Evolutionary conservation across 2,113 vertebrate species (phyloP), one percentile per base, ranked within the genome.

Genomic region (Oreocharis arfaki): DNA sequence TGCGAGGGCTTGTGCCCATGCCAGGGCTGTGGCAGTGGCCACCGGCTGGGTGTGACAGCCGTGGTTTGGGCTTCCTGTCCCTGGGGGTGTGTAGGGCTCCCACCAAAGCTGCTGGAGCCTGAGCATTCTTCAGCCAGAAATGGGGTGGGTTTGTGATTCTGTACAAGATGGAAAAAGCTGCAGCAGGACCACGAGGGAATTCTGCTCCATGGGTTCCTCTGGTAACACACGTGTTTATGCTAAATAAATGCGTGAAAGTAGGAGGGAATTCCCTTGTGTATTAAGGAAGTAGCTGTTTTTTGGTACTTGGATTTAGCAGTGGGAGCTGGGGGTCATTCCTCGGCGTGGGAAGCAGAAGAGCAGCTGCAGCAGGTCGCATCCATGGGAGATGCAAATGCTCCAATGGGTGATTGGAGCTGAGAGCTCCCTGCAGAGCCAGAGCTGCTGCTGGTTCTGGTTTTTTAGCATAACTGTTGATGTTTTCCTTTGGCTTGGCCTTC

Each of bases 1-100:
- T 60, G 13, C 0, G 1, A 39, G 59, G n/a, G 15, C 4, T 24
- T 4, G 3, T 68, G n/a, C 33, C 55, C 69, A 3, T 32, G 5
- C 26, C 3, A 5, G 57, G 32, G 83, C 67, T 81, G 61, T 12
- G 65, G 35, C 70, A 37, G 21, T 42, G 81, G 63, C 52, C 39
- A n/a, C 24, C 3, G 2, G 30, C 78, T 7, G 2, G 3, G 15
- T 55, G 70, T 53, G 71, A 56, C 46, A 69, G 35, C 49, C 1
- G 1, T 49, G 52, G 8, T 26, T 60, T 52, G 55, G 60, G 37
- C 18, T 89, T 23, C 3, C 24, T 4, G 4, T 52, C 39, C 57
- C 41, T 55, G 7, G n/a, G 30, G n/a, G 6, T 4, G 2, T 2
- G 5, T 14, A 28, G 60, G 14, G 13, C 60, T 64, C 52, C 57